Base-by-base conservation (phyloP, 2,888 invertebrate species). In the Paralinhomoeus sp. region DNA sequence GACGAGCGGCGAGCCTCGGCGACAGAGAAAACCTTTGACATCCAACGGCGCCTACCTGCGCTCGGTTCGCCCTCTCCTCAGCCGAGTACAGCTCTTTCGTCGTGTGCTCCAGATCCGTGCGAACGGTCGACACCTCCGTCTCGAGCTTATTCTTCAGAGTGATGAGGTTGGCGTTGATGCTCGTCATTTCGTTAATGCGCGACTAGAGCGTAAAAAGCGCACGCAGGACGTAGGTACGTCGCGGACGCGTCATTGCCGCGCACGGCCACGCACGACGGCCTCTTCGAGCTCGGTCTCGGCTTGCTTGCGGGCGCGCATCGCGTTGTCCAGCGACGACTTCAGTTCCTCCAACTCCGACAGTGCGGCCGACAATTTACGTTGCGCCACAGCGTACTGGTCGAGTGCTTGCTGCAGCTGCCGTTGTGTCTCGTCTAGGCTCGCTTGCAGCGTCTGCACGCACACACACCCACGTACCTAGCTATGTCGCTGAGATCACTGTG, bases 101-200 rank as follows among this genome's bases (percentile, higher is more conserved):
- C 63, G 91, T 81, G 70, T 97, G 93, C 64, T 97, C 93, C 67
- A 93, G 84, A 69, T 97, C 93, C 56, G 81, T 76, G 55, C 87
- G 81, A 57, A 93, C 75, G 56, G 80, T 78, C 44, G 75, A 70
- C 45, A 60, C 53, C 49, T 60, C 60, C 31, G 61, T 60, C 51
- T 60, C 61, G 45, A 60, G 54, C 47, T 60, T 60, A 64, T 80
- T 77, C 74, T 81, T 91, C 68, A 78, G 76, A 60, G 87, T 81
- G 47, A 83, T 77, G 64, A 97, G 72, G 72, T 84, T 85, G 53
- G 87, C 83, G 68, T 93, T 87, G 73, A 83, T 81, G 60, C 82
- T 78, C 22, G 42, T 43, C 36, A 47, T 22, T 47, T 53, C 54
- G 44, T 47, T 46, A 49, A 54, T 53, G 21, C 49, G 50, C 47